Conservation (phyloP, 2,888 invertebrate species). For the Caenorhabditis drosophilae region DNA sequence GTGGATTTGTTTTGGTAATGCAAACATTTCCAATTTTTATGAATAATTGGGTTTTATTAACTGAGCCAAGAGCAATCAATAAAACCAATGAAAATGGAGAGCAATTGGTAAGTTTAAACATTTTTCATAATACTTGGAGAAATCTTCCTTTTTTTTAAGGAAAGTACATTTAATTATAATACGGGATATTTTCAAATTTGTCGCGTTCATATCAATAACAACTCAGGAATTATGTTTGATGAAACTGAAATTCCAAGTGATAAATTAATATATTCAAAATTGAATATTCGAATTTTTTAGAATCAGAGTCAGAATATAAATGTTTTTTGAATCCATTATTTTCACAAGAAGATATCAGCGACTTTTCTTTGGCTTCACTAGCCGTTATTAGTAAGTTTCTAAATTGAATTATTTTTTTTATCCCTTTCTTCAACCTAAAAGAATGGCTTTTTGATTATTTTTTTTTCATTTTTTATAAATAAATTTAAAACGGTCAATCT, state of each 20-base stretch:
- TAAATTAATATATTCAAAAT: too few relatives aligned
- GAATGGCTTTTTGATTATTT: not conserved
- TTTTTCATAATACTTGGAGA: not conserved
- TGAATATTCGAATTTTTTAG: conserved; percentile 21
- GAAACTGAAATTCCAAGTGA: conserved; percentile 51
- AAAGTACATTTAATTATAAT: conserved; percentile 61
- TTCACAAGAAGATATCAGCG: conserved; percentile 60
- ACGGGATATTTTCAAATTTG: conserved; percentile 67
- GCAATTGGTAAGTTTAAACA: conserved; percentile 45
- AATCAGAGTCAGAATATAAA: conserved; percentile 36
- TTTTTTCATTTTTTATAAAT: not conserved
- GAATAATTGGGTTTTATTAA: conserved; percentile 64
- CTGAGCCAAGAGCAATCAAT: conserved; percentile 65
- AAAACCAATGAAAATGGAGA: conserved; percentile 65
- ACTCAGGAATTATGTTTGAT: conserved; percentile 42
- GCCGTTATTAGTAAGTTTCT: conserved; percentile 56
- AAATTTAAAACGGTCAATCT: too few relatives aligned
- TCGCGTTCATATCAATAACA: conserved; percentile 51
- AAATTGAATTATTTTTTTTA: conserved; percentile 1
- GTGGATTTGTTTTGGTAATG: conserved; percentile 43
- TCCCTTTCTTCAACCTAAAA: too few relatives aligned
- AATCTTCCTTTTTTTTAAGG: conserved; percentile 35
- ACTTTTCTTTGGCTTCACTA: conserved; percentile 63
- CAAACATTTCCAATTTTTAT: conserved; percentile 55
- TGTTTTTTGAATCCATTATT: conserved; percentile 64